Conservation (phyloP, 2,888 invertebrate genomes). For the Drosophila rellima region DNA sequence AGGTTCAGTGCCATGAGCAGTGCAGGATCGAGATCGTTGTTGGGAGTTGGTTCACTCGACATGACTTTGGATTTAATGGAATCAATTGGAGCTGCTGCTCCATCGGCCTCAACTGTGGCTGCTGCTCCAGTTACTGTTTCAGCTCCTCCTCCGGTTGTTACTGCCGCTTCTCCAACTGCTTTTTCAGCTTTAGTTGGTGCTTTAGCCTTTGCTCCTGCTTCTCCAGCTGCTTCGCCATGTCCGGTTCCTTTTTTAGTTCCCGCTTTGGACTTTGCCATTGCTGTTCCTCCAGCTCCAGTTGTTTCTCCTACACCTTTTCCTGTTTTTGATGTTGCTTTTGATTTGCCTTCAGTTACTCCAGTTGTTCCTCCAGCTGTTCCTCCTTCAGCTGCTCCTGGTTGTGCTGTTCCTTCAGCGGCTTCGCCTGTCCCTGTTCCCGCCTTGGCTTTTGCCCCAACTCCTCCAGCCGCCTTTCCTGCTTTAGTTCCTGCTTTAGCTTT, state of each 20-base stretch:
- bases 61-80: neutral
- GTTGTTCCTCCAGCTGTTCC: neutral
- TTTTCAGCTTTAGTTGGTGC: neutral
- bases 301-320: neutral
- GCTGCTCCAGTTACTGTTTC: neutral
- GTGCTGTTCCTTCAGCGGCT: neutral
- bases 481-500: neutral
- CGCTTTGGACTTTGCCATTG: neutral
- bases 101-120: neutral
- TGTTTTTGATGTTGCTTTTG: neutral
- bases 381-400: no score
- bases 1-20: conserved; percentile 83
- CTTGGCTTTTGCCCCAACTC: neutral
- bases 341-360: neutral
- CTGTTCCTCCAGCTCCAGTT: neutral
- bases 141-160: neutral
- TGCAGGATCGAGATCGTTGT: conserved; percentile 65
- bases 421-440: neutral
- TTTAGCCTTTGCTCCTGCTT: neutral
- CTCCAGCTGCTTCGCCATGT: neutral
- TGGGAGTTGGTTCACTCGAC: neutral
- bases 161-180: neutral
- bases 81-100: neutral
- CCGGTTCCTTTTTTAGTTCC: neutral
- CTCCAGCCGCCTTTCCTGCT: neutral